Conservation (phyloP, 2,888 invertebrate genomes). For the Uropetala carovei region DNA sequence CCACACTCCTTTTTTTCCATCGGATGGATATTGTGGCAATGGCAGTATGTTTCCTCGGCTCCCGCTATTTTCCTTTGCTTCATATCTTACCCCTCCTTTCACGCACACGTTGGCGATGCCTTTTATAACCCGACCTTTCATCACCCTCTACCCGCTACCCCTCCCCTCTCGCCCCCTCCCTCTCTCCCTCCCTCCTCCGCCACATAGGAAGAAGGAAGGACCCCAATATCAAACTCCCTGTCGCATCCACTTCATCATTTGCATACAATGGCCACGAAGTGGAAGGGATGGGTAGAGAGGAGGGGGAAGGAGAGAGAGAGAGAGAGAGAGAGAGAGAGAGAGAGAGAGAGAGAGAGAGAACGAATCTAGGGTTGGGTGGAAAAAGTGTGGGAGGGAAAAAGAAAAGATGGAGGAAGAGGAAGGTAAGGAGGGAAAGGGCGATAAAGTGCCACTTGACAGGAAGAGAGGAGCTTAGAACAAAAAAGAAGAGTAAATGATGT, state of each 20-base stretch:
- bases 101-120: not conserved
- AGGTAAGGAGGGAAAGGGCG: not conserved
- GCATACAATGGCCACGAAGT: not conserved
- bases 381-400: not conserved
- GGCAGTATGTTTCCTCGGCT: not conserved
- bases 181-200: not conserved
- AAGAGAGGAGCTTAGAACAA: no score
- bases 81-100: not conserved
- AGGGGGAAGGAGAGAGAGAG: not conserved
- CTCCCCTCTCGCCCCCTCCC: no score
- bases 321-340: not conserved
- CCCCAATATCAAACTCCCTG: slow-evolving; percentile 9
- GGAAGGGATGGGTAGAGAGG: not conserved
- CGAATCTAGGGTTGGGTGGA: not conserved
- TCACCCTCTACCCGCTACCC: no score
- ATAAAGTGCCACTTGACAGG: not conserved
- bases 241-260: slow-evolving; percentile 29
- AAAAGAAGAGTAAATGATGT: no score
- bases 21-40: slow-evolving; percentile 11
- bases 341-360: not conserved
- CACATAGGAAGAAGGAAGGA: not conserved
- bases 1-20: not conserved
- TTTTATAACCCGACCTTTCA: slow-evolving; percentile 13
- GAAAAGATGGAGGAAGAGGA: not conserved
- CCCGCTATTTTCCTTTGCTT: not conserved